These are phyloP conservation scores for Aphelinus certus DNA, from an alignment of 1,140 invertebrate genomes.

Conservation along the genomic window DNA sequence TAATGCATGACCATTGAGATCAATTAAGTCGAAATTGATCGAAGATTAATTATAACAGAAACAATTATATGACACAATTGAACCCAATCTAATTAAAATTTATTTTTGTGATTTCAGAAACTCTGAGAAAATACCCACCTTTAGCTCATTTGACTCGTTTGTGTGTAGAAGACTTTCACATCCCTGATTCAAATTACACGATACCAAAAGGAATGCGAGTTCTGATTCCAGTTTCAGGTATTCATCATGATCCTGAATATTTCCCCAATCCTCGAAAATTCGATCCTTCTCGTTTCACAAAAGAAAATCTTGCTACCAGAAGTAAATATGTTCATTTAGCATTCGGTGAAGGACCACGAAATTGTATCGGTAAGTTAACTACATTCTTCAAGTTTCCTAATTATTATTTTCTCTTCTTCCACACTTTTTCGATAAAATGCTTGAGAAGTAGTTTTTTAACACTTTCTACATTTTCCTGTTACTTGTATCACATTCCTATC, in stretches of 20 bases:
- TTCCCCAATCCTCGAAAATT: constrained; percentile 72
- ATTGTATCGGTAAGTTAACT: constrained; percentile 66
- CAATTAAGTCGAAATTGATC: no score
- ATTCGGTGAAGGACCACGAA: constrained; percentile 65
- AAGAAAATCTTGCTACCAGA: constrained; percentile 49
- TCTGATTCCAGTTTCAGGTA: constrained; percentile 69
- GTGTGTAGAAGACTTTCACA: constrained; percentile 67
- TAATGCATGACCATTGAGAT: no score
- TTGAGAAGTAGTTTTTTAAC: background rate
- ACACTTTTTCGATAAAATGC: no score
- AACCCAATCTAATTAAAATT: no score
- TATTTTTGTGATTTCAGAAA: constrained; percentile 63
- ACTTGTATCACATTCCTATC: background rate
- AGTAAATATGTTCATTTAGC: constrained; percentile 62
- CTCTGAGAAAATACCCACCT: constrained; percentile 73
- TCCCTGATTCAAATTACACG: constrained; percentile 69
- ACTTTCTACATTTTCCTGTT: constrained; percentile 17
- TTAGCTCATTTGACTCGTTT: constrained; percentile 68
- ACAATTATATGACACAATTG: no score
- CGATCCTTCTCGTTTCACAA: constrained; percentile 70
- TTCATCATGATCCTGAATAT: constrained; percentile 71
- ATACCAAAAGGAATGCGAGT: constrained; percentile 71
- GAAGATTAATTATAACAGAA: no score
- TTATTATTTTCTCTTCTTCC: no score
- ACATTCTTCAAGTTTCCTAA: no score